phyloP scores from a whole-genome alignment of 64 coral and sea anemone species.

The Actinia tenebrosa region DNA sequence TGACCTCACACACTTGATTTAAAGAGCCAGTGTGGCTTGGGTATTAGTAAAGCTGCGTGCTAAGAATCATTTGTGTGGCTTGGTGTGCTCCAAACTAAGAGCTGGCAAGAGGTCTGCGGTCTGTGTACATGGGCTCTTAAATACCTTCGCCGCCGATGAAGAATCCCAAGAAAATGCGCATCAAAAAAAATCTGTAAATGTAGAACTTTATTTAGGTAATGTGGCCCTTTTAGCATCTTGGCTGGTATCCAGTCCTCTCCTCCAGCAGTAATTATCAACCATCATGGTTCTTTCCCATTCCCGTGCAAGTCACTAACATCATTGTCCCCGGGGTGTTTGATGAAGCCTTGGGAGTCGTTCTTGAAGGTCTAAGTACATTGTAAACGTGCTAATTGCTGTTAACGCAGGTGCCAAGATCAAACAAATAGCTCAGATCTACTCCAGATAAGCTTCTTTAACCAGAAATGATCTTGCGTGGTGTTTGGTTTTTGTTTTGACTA shows the following conservation, averaged over 20 bases:
- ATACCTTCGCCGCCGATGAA: too few relatives aligned
- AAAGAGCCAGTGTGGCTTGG: too few relatives aligned
- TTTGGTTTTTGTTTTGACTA: not conserved
- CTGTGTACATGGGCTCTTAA: too few relatives aligned
- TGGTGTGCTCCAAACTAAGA: too few relatives aligned
- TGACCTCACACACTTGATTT: too few relatives aligned
- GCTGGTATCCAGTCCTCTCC: not conserved
- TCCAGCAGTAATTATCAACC: not conserved
- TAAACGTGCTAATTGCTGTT: conserved; percentile 17
- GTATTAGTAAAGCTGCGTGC: too few relatives aligned
- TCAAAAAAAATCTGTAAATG: too few relatives aligned
- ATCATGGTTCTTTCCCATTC: not conserved
- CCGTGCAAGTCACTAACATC: not conserved
- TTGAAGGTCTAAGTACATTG: not conserved
- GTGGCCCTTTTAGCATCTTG: too few relatives aligned
- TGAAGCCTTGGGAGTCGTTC: not conserved
- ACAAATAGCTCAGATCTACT: not conserved
- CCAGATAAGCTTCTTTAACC: not conserved
- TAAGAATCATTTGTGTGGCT: too few relatives aligned
- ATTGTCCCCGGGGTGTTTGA: not conserved
- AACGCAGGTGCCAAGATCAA: conserved; percentile 7
- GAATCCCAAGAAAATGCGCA: too few relatives aligned
- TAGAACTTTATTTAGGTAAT: too few relatives aligned
- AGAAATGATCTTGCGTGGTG: not conserved
- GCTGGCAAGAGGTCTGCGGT: too few relatives aligned